These are phyloP conservation scores for Balearica regulorum DNA, from an alignment of 2,797 vertebrate species.

Conservation along the genomic window DNA sequence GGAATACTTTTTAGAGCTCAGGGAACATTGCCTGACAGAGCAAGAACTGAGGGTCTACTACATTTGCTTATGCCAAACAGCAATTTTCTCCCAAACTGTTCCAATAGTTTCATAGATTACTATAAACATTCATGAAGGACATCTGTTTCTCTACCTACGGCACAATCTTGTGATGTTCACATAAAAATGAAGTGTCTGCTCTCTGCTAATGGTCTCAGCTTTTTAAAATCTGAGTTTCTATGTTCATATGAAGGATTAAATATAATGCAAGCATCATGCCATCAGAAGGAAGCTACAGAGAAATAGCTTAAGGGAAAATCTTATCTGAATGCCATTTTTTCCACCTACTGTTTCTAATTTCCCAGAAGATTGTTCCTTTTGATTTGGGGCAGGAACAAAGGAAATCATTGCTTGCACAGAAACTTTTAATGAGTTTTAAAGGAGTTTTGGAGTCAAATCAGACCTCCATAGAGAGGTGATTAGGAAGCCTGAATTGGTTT, in stretches of 20 bases:
- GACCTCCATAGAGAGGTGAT: not conserved
- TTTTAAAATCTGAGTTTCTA: not conserved
- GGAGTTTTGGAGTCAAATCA: not conserved
- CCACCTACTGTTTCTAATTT: not conserved
- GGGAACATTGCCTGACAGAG: not conserved
- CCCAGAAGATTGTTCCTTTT: not conserved
- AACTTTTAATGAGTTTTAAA: not conserved
- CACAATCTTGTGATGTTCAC: not conserved
- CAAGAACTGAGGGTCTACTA: fast-evolving
- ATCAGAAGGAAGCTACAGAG: not conserved
- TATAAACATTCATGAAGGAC: not conserved
- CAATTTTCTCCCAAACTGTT: not conserved
- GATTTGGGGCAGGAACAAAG: not conserved
- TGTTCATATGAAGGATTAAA: not conserved
- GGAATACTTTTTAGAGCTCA: not conserved
- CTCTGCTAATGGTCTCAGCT: not conserved
- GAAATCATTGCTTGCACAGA: fast-evolving
- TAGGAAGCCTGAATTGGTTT: not conserved
- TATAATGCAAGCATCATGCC: not conserved
- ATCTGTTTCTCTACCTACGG: too few species aligned
- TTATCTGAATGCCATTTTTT: not conserved
- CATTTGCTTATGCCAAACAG: not conserved
- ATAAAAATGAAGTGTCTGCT: not conserved
- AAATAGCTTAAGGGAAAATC: not conserved
- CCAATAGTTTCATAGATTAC: too few species aligned